Conservation (phyloP, 2,113 vertebrate genomes). For the Argyrosomus japonicus region DNA sequence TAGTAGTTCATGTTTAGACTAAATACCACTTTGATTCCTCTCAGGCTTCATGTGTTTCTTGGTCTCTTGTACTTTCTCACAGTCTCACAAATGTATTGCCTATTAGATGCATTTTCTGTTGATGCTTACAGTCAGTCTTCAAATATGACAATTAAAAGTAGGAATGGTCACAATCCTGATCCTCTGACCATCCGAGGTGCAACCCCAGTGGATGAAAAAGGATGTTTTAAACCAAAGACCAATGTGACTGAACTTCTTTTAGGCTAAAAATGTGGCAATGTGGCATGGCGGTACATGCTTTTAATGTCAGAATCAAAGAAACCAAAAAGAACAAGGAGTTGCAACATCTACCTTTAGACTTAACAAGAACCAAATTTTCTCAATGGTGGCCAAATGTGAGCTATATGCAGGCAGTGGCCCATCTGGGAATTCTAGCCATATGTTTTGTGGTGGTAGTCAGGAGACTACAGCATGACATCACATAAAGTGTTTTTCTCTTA, state of each 20-base stretch:
- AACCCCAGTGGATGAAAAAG: conserved; percentile 33
- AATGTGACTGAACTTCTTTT: conserved; percentile 1
- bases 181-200: conserved; percentile 23
- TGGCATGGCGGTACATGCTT: conserved; percentile 4
- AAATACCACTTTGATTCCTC: neutral
- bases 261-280: neutral
- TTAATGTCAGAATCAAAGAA: conserved; percentile 17
- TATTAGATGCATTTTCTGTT: conserved; percentile 1
- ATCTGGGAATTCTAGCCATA: conserved; percentile 59
- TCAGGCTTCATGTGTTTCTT: neutral
- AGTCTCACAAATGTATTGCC: conserved; percentile 14
- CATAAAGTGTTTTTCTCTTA: conserved; percentile 47
- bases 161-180: conserved; percentile 14
- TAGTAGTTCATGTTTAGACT: conserved; percentile 18
- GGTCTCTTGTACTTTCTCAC: conserved; percentile 11
- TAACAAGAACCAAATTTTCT: conserved; percentile 20
- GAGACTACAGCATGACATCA: conserved; percentile 66
- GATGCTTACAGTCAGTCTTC: neutral
- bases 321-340: conserved; percentile 4
- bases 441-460: conserved; percentile 57
- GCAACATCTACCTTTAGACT: conserved; percentile 16
- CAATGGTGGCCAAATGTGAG: conserved; percentile 50
- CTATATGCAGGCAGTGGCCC: conserved; percentile 36
- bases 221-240: conserved; percentile 26
- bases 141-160: neutral